phyloP scores from a whole-genome alignment of 2,113 vertebrate species.

The Cervus canadensis region DNA sequence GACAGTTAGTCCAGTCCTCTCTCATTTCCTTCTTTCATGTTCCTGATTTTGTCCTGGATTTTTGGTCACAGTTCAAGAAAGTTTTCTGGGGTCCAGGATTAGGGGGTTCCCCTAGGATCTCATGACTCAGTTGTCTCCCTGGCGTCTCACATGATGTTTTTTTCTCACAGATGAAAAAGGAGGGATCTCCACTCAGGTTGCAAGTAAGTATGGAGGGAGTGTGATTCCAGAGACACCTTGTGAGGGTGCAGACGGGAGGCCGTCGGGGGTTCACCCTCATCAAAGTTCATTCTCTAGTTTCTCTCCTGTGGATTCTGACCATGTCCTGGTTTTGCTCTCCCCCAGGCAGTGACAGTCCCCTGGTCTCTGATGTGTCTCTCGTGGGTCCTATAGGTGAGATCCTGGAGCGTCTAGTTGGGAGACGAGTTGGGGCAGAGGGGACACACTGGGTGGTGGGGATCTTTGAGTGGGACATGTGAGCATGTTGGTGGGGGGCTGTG shows the following conservation, averaged over 20 bases:
- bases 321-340: background rate
- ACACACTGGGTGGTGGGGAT: no score
- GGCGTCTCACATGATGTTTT: background rate
- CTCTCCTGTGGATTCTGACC: background rate
- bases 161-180: background rate
- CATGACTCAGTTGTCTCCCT: background rate
- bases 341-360: background rate
- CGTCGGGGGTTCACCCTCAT: background rate
- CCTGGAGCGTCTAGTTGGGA: fast-evolving
- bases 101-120: background rate
- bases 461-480: background rate
- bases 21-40: background rate
- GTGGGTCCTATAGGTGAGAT: background rate
- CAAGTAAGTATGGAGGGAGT: background rate
- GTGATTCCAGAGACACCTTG: background rate
- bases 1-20: fast-evolving
- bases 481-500: no score
- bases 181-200: fast-evolving
- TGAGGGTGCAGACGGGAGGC: background rate
- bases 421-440: no score
- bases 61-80: background rate
- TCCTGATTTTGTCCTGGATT: background rate
- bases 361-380: background rate
- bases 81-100: background rate
- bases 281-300: background rate